Base-by-base conservation (phyloP, 2,113 vertebrate species). In the Amphiprion ocellaris region DNA sequence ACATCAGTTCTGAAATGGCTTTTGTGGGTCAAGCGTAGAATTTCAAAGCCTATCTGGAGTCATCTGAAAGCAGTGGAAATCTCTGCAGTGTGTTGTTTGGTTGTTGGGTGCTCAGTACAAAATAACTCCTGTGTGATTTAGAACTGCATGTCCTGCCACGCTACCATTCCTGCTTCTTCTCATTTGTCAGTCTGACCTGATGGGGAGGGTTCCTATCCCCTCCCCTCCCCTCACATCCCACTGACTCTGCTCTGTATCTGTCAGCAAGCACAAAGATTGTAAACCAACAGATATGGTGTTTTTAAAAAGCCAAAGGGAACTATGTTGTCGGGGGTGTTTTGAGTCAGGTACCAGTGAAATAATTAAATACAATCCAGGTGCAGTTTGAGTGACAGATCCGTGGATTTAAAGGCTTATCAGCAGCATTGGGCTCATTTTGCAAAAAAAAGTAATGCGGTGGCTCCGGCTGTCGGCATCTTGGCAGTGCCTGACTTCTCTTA, bases 101-200 rank as follows among this genome's bases (percentile, higher is more conserved):
- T 16, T 37, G 66, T 67, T 66, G 46, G 67, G 28, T 19, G 15
- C 21, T 17, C 12, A 21, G 14, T 26, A 17, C 60, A 58, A 66
- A 73, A 79, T 76, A 53, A 33, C 21, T 82, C 56, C 19, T 21
- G 58, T 26, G 23, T 44, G 41, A 47, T 21, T 55, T 12, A n/a
- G 46, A 30, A 17, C 46, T 46, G 60, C 30, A 12, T 50, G 49
- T 65, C 19, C 61, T 73, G 30, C 37, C 23, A 23, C 15, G 12
- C 54, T 63, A 64, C 50, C 54, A 63, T 26, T 41, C 28, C 64
- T 79, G 63, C 67, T 71, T 79, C 54, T 64, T 77, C 54, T 80
- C 76, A 66, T 37, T 53, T 59, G 49, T 62, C 83, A 77, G 39
- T n/a, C 26, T 44, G 50, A 58, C 24, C 30, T 39, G 28, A 5